Evolutionary conservation across 2,113 vertebrate species (phyloP).

Genomic region (Ascaphus truei): DNA sequence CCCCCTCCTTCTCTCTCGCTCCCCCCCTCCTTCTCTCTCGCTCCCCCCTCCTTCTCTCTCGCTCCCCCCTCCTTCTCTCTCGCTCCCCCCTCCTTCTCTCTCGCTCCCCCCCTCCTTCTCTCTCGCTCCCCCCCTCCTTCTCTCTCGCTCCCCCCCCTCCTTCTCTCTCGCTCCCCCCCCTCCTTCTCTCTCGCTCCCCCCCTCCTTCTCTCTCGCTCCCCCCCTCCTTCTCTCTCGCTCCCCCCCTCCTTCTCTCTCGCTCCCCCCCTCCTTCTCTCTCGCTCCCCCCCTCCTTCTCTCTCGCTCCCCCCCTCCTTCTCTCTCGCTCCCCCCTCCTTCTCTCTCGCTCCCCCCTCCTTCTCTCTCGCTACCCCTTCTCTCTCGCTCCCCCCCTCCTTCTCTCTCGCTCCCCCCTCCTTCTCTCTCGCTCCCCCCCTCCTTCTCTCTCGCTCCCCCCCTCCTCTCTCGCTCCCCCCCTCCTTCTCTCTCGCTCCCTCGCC

Average conservation of each 20-base stretch:
- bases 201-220: slow-evolving; percentile 43
- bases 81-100: slow-evolving; percentile 31
- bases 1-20: too few relatives aligned
- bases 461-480: slow-evolving; percentile 27
- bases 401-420: slow-evolving; percentile 32
- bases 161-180: slow-evolving; percentile 31
- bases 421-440: slow-evolving; percentile 33
- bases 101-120: too few relatives aligned
- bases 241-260: neutral
- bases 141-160: slow-evolving; percentile 27
- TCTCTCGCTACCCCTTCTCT: slow-evolving; percentile 34
- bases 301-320: slow-evolving; percentile 40
- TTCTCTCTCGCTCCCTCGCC: neutral
- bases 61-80: neutral
- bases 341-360: slow-evolving; percentile 12
- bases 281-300: neutral
- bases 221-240: slow-evolving; percentile 34
- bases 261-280: too few relatives aligned
- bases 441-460: slow-evolving; percentile 16
- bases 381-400: neutral
- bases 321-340: slow-evolving; percentile 35
- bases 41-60: slow-evolving; percentile 39
- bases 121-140: slow-evolving; percentile 15
- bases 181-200: neutral
- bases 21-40: neutral